A percentile compares a stretch with the other conserved stretches of the same genome.
Evolutionary conservation across 2,797 vertebrate species (phyloP).

Genomic region (Oreortyx pictus): DNA sequence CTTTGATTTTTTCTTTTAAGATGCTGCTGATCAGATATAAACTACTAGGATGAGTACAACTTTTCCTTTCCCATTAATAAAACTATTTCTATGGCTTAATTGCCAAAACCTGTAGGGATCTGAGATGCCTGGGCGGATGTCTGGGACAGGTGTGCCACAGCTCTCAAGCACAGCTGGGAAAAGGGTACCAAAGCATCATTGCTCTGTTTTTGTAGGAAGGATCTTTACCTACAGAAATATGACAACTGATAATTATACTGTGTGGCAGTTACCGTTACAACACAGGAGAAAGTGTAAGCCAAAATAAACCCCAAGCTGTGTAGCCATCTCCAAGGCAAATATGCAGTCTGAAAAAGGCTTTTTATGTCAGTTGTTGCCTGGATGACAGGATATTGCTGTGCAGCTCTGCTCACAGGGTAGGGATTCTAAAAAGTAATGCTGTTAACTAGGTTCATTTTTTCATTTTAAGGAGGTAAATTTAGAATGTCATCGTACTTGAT

Average conservation of each 20-base stretch:
- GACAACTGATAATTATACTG: slow-evolving; percentile 60
- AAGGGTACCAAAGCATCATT: slow-evolving; percentile 3
- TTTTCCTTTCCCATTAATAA: neutral
- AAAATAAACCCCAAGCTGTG: slow-evolving; percentile 5
- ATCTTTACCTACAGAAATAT: slow-evolving; percentile 35
- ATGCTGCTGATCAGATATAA: neutral
- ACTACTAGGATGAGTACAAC: neutral
- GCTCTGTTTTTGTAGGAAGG: neutral
- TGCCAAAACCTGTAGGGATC: neutral
- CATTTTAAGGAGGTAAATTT: slow-evolving; percentile 51
- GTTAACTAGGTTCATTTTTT: neutral
- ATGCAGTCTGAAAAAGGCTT: slow-evolving; percentile 17
- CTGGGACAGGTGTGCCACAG: neutral
- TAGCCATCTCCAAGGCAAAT: slow-evolving; percentile 40
- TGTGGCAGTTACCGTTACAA: slow-evolving; percentile 28
- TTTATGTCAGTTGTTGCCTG: neutral
- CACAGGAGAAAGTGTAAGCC: neutral
- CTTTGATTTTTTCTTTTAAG: slow-evolving; percentile 5
- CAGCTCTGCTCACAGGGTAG: neutral
- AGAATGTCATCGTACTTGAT: slow-evolving; percentile 51
- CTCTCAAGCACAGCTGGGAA: slow-evolving; percentile 53
- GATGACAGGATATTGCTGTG: slow-evolving; percentile 23
- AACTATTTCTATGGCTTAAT: neutral
- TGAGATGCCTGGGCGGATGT: slow-evolving; percentile 35
- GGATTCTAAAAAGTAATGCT: neutral